These are phyloP conservation scores for Chlorodrepanis virens DNA, from an alignment of 2,113 vertebrate genomes.

Conservation along the genomic window DNA sequence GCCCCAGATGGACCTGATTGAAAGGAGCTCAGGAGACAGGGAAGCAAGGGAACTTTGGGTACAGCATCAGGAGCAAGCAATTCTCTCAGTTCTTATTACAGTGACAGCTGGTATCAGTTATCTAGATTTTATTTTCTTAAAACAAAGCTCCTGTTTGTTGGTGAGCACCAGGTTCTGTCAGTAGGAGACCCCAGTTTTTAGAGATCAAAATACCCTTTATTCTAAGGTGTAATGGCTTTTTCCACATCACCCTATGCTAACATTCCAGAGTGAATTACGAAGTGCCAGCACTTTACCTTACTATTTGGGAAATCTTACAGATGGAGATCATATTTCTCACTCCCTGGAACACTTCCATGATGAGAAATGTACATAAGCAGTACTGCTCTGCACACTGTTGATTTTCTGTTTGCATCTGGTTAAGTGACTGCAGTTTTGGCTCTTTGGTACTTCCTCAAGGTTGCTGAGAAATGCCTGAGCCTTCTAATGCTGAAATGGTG, in stretches of 20 bases:
- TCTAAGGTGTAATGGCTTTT: background rate
- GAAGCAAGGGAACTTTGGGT: slow-evolving; percentile 89
- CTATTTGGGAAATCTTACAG: background rate
- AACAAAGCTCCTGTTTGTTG: background rate
- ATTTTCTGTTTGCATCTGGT: background rate
- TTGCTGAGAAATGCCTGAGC: background rate
- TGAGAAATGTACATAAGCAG: background rate
- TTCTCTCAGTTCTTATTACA: background rate
- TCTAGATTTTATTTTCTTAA: background rate
- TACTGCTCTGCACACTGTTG: background rate
- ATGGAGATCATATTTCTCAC: background rate
- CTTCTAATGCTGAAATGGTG: background rate
- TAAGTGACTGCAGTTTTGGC: background rate
- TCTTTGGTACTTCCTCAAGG: background rate
- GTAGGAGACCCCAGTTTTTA: background rate
- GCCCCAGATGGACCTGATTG: slow-evolving; percentile 83
- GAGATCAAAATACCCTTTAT: background rate
- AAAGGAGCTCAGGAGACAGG: slow-evolving; percentile 84
- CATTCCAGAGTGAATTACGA: background rate
- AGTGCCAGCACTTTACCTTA: background rate
- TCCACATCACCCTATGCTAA: background rate
- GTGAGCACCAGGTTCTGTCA: background rate
- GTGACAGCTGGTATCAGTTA: background rate
- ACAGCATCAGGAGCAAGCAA: slow-evolving; percentile 81
- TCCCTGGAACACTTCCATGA: background rate